These are phyloP conservation scores for Timema cristinae DNA, from an alignment of 2,888 invertebrate genomes.

Conservation along the genomic window DNA sequence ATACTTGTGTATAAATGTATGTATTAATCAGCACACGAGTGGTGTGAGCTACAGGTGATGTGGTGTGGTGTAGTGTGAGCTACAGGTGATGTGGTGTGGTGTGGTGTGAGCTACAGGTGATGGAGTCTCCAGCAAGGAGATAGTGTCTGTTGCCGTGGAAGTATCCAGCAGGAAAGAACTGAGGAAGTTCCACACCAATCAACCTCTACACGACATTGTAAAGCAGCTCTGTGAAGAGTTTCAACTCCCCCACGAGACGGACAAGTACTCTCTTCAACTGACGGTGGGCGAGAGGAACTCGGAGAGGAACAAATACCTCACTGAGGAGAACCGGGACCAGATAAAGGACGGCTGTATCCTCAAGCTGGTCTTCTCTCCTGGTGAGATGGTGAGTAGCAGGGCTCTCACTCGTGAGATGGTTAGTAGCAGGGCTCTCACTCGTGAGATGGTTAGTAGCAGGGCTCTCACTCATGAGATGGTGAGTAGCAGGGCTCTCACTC, in stretches of 20 bases:
- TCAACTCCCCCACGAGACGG: slow-evolving; percentile 18
- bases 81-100: too few species aligned
- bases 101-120: too few species aligned
- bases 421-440: background rate
- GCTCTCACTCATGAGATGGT: too few species aligned
- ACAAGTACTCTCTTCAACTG: slow-evolving; percentile 25
- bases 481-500: too few species aligned
- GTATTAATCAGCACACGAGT: too few species aligned
- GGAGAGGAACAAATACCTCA: slow-evolving; percentile 22
- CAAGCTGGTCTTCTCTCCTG: slow-evolving; percentile 25
- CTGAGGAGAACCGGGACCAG: slow-evolving; percentile 22
- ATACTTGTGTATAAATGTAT: too few species aligned
- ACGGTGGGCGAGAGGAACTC: slow-evolving; percentile 5
- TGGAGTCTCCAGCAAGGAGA: slow-evolving; percentile 17
- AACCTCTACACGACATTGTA: slow-evolving; percentile 22
- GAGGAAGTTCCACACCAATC: slow-evolving; percentile 21
- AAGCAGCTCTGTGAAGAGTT: slow-evolving; percentile 22
- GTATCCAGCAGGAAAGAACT: slow-evolving; percentile 23
- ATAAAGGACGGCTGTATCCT: slow-evolving; percentile 27
- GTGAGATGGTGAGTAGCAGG: slow-evolving; percentile 16
- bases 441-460: background rate
- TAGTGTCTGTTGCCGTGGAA: slow-evolving; percentile 27
- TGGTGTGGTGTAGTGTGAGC: too few species aligned
- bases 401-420: too few species aligned
- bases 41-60: too few species aligned